Percentiles rank a stretch among this genome's conserved stretches.
Conservation (phyloP, 1,140 invertebrate genomes). For the Philopotamus ludificatus region DNA sequence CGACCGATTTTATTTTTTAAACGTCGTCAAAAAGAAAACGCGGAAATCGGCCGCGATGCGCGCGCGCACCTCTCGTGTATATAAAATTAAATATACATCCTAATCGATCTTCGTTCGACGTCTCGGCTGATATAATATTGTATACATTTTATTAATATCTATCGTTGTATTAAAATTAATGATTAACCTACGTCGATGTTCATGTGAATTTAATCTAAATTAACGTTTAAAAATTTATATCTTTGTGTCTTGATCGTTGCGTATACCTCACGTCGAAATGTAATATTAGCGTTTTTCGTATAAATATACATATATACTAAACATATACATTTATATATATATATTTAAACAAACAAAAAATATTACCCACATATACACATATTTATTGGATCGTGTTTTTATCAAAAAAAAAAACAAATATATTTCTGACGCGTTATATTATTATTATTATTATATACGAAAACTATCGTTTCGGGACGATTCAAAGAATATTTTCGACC, state of each 20-base stretch:
- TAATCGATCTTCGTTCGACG: conserved; percentile 44
- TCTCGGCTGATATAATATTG: conserved; percentile 47
- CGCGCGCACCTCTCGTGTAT: too few relatives aligned
- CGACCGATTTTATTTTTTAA: too few relatives aligned
- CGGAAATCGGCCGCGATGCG: too few relatives aligned
- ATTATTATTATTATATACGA: conserved; percentile 24
- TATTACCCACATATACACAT: conserved; percentile 19
- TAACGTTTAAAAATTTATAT: conserved; percentile 44
- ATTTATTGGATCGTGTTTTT: conserved; percentile 35
- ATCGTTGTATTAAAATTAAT: conserved; percentile 26
- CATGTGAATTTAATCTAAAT: conserved; percentile 43
- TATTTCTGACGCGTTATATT: conserved; percentile 12
- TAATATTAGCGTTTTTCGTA: conserved; percentile 28
- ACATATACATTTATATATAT: too few relatives aligned
- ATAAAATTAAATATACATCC: not conserved
- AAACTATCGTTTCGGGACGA: not conserved
- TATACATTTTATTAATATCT: conserved; percentile 41
- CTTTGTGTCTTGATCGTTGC: conserved; percentile 54
- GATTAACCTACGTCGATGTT: conserved; percentile 37
- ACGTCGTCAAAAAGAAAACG: too few relatives aligned
- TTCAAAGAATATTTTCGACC: conserved; percentile 6
- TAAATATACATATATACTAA: conserved; percentile 42
- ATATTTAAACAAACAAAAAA: too few relatives aligned
- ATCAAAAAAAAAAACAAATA: conserved; percentile 11
- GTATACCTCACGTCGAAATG: conserved; percentile 48